Evolutionary conservation across 2,888 invertebrate genomes (phyloP), one percentile per base, ranked within the genome.

Genomic region (Digitonthophagus gazella): DNA sequence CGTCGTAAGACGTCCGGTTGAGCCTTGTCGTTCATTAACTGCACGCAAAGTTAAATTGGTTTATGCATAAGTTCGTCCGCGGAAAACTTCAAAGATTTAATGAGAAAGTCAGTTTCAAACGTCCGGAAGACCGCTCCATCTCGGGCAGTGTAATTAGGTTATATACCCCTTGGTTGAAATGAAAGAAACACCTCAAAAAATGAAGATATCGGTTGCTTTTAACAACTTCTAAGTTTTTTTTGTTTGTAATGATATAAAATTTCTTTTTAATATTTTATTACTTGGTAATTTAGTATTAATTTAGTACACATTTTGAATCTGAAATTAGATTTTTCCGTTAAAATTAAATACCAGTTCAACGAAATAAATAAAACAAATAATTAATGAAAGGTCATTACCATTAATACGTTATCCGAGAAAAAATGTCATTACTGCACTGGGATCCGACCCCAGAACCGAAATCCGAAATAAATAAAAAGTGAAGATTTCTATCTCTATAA

Each of bases 11-110:
- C 28, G 6, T 44, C 28, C 28, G 28, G 28, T 6, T 11, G 28
- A 44, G 28, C 11, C 28, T 73, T 72, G 71, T 67, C 73, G 61
- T 16, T 73, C 72, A 72, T 73, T 73, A 73, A 68, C 68, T 58
- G 54, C 66, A 69, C 68, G 69, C 56, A 72, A 72, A 74, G 71
- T 74, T 72, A 72, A 73, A 73, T 71, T 71, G 71, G 71, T 72
- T 74, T 72, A 71, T 61, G 19, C 61, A 61, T 61, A 61, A 61
- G 61, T 61, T 20, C 19, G 61, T n/a, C 61, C 11, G 61, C n/a
- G 16, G 58, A 19, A 61, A 61, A 19, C 61, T 61, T 61, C 61
- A 61, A 61, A 61, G 61, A 18, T 61, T 61, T 61, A 61, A 61
- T 61, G 61, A 61, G 19, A 18, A 61, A 61, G 18, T 19, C 19